Evolutionary conservation across 2,888 invertebrate species (phyloP), one percentile per base, ranked within the genome.

Genomic region (Altica lythri): DNA sequence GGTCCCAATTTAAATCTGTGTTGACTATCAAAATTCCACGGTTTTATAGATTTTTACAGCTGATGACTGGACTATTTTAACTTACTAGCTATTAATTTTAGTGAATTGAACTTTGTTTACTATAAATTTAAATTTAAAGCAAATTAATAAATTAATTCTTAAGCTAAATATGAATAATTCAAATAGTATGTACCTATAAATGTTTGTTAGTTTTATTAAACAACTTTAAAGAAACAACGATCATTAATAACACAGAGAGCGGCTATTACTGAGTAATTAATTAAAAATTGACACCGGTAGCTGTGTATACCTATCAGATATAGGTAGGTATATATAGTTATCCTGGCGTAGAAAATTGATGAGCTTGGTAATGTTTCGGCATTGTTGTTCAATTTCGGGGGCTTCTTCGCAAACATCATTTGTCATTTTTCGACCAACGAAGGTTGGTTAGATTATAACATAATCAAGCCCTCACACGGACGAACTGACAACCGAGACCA

Each of bases 241-340:
- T 44, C 44, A 44, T 44, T 30, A 44, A 44, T 44, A 44, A 44
- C 13, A 12, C 32, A 13, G 10, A 32, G 16, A 34, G 32, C 22
- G 45, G 45, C 42, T 45, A 52, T 59, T 55, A 59, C 47, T 42
- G 42, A 47, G 44, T 37, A 49, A 59, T 59, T 55, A 59, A 59
- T 59, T 59, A 59, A 55, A 55, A 52, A 58, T 59, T 59, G 55
- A 59, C 59, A 59, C 53, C 40, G 53, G 53, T 47, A 55, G 55
- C 32, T 43, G 29, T 35, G 19, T 32, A 40, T 22, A 40, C 22
- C n/a, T n/a, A n/a, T n/a, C n/a, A 30, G 2, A 10, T 30, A 10
- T 30, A 32, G 30, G 29, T n/a, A 19, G 17, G 12, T 12, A 32
- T 32, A 44, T 44, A 44, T 48, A 42, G 43, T 32, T 40, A 19